Evolutionary conservation across 2,113 vertebrate species (phyloP).

Genomic region (Solea solea): DNA sequence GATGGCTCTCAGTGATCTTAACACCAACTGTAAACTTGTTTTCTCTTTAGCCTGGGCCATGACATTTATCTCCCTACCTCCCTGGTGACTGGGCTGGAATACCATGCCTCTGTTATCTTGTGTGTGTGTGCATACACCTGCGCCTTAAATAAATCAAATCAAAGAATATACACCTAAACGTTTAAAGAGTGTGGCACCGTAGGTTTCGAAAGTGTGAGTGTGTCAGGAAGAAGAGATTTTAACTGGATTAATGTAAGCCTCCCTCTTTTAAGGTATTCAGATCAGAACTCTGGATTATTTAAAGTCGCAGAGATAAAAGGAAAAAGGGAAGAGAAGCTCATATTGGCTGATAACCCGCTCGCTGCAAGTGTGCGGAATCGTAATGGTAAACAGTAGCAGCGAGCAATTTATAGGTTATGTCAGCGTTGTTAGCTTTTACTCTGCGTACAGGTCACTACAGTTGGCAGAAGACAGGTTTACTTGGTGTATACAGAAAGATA

Average conservation of each 20-base stretch:
- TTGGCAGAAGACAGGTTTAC: constrained; percentile 11
- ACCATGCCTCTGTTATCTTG: constrained; percentile 63
- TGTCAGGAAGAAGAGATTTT: constrained; percentile 58
- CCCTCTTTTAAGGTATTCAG: constrained; percentile 57
- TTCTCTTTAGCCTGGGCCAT: constrained; percentile 74
- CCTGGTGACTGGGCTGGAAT: constrained; percentile 52
- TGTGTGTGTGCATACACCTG: constrained; percentile 40
- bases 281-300: constrained; percentile 62
- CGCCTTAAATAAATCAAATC: constrained; percentile 42
- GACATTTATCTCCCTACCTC: constrained; percentile 73
- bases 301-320: constrained; percentile 61
- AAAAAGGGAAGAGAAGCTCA: constrained; percentile 38
- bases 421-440: constrained; percentile 49
- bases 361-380: constrained; percentile 28
- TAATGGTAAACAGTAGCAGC: constrained; percentile 48
- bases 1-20: constrained; percentile 67
- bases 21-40: constrained; percentile 70
- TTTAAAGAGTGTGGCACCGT: constrained; percentile 36
- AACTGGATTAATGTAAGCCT: constrained; percentile 58
- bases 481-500: neutral
- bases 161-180: constrained; percentile 30
- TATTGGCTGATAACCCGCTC: constrained; percentile 48
- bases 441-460: constrained; percentile 10
- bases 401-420: constrained; percentile 45
- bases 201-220: constrained; percentile 25